Conservation (phyloP, 2,888 invertebrate species). For the Tenthredo distinguenda region DNA sequence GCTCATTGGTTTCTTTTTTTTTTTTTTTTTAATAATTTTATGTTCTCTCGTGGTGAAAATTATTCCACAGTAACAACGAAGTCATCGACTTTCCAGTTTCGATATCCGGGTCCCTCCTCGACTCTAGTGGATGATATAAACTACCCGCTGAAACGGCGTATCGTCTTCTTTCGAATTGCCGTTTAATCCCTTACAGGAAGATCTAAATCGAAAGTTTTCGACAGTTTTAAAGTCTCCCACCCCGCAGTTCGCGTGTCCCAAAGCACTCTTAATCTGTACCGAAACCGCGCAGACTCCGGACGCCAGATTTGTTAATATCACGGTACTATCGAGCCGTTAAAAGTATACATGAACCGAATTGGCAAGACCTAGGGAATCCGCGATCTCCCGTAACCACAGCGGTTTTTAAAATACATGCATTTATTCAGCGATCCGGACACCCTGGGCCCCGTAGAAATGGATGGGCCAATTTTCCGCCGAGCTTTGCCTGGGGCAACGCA, state of each 20-base stretch:
- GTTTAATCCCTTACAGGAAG: not conserved
- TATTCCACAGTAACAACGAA: too few species aligned
- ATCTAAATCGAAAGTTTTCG: not conserved
- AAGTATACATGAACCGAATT: not conserved
- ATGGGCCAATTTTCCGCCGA: conserved; percentile 75
- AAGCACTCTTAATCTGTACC: not conserved
- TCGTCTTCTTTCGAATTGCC: not conserved
- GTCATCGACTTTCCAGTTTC: too few species aligned
- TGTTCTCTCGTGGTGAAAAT: too few species aligned
- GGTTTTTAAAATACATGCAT: conserved; percentile 67
- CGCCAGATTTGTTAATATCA: not conserved
- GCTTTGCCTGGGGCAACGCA: conserved; percentile 58
- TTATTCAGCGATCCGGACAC: conserved; percentile 68
- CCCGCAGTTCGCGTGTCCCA: not conserved
- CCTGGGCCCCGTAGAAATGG: conserved; percentile 65
- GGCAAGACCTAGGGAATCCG: not conserved
- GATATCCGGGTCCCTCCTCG: not conserved
- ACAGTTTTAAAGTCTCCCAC: not conserved
- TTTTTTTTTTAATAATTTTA: too few species aligned
- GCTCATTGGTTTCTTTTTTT: too few species aligned
- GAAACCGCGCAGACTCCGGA: not conserved
- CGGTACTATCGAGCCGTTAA: conserved; percentile 17
- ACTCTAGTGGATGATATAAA: not conserved
- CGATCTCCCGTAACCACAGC: conserved; percentile 7
- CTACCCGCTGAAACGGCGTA: too few species aligned